Conservation (phyloP, 2,113 vertebrate genomes). For the Corydoras maculifer region DNA sequence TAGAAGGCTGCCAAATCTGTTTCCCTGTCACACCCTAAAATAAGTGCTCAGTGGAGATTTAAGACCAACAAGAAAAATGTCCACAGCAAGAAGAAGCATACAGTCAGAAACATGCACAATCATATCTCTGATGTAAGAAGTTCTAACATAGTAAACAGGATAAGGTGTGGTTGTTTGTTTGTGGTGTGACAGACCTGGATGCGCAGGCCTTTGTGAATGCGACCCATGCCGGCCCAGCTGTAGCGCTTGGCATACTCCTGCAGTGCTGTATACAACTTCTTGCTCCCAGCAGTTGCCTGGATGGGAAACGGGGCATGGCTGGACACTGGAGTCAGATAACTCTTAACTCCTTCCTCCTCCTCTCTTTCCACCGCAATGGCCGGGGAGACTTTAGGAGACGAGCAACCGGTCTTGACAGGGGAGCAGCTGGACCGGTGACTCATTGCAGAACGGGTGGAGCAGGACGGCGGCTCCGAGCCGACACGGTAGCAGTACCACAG, state of each 20-base stretch:
- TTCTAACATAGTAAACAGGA: too few relatives aligned
- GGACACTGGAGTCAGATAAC: slow-evolving; percentile 63
- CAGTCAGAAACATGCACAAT: too few relatives aligned
- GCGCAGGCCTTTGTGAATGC: slow-evolving; percentile 71
- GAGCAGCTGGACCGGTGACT: slow-evolving; percentile 52
- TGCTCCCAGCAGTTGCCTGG: slow-evolving; percentile 63
- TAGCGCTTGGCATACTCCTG: slow-evolving; percentile 81
- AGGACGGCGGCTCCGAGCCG: slow-evolving; percentile 65
- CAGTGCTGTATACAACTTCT: slow-evolving; percentile 71
- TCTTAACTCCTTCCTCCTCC: slow-evolving; percentile 59
- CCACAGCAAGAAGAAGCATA: too few relatives aligned
- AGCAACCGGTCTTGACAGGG: slow-evolving; percentile 50
- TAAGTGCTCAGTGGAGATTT: too few relatives aligned
- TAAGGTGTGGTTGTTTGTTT: too few relatives aligned
- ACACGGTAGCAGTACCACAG: slow-evolving; percentile 84
- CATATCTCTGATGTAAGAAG: too few relatives aligned
- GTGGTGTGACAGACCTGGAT: slow-evolving; percentile 58
- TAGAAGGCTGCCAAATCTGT: too few relatives aligned
- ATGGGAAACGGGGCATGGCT: slow-evolving; percentile 65
- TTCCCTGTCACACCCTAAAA: too few relatives aligned
- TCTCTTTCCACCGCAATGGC: slow-evolving; percentile 60
- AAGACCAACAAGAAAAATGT: too few relatives aligned
- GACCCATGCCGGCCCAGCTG: slow-evolving; percentile 84
- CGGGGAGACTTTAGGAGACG: slow-evolving; percentile 48
- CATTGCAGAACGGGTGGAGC: slow-evolving; percentile 51